Evolutionary conservation across 2,113 vertebrate genomes (phyloP).

Genomic region (Heteronetta atricapilla): DNA sequence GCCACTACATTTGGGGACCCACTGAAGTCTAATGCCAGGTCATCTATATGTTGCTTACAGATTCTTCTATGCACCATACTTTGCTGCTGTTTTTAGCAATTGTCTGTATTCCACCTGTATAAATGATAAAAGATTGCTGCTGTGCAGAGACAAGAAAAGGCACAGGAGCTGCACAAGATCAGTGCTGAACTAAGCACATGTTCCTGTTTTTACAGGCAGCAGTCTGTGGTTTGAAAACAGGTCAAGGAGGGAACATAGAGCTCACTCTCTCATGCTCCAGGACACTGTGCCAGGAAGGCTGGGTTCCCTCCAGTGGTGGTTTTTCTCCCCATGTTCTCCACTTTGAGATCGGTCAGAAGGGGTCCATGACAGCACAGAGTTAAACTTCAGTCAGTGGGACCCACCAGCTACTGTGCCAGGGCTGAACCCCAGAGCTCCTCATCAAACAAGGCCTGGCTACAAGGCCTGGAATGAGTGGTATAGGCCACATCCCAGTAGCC

Average conservation of each 20-base stretch:
- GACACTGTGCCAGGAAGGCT: background rate
- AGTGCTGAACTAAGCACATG: background rate
- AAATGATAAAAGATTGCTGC: background rate
- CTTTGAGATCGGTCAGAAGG: background rate
- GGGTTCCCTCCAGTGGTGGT: background rate
- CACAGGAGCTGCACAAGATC: background rate
- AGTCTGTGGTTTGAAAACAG: background rate
- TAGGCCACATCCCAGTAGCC: background rate
- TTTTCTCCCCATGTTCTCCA: fast-evolving
- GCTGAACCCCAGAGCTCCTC: background rate
- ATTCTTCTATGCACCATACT: fast-evolving
- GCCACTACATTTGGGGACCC: background rate
- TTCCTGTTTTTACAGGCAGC: background rate
- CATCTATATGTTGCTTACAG: background rate
- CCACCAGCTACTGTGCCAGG: background rate
- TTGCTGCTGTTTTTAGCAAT: background rate
- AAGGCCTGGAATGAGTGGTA: background rate
- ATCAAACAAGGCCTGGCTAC: background rate
- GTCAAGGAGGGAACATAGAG: background rate
- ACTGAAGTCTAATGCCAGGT: background rate
- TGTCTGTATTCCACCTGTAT: background rate
- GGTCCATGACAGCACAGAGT: background rate
- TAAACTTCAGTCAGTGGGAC: background rate
- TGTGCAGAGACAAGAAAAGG: background rate
- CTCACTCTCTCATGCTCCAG: background rate